Conservation (phyloP, 2,888 invertebrate species). For the Mycogona germanica region DNA sequence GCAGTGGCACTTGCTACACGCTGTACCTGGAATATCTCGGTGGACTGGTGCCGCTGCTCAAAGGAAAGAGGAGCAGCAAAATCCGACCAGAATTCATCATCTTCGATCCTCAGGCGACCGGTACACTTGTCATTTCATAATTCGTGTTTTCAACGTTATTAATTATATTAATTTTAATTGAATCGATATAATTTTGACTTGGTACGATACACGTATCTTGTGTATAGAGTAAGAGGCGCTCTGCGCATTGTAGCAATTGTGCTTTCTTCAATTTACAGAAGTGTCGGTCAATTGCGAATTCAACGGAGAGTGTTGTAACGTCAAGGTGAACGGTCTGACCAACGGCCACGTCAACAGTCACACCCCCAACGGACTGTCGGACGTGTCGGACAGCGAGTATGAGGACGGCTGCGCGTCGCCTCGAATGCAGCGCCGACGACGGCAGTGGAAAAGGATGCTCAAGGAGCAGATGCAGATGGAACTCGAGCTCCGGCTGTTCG, state of each 20-base stretch:
- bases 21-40: slow-evolving; percentile 88
- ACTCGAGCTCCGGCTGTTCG: slow-evolving; percentile 29
- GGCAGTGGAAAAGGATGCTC: slow-evolving; percentile 30
- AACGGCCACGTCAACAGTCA: slow-evolving; percentile 13
- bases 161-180: no score
- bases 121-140: background rate
- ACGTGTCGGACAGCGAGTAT: slow-evolving; percentile 52
- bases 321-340: background rate
- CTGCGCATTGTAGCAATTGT: no score
- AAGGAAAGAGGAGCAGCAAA: slow-evolving; percentile 91
- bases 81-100: slow-evolving; percentile 97
- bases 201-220: no score
- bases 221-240: no score
- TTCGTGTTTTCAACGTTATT: no score
- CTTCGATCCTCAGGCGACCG: slow-evolving; percentile 62
- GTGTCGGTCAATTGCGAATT: slow-evolving; percentile 1
- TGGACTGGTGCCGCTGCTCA: slow-evolving; percentile 87
- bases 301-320: no score
- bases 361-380: slow-evolving; percentile 27
- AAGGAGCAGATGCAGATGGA: slow-evolving; percentile 21
- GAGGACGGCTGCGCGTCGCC: slow-evolving; percentile 70
- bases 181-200: no score
- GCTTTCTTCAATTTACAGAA: no score
- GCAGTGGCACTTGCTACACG: slow-evolving; percentile 38
- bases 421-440: slow-evolving; percentile 57